phyloP scores from a whole-genome alignment of 2,888 invertebrate species.

The Ptychoptera contaminata region DNA sequence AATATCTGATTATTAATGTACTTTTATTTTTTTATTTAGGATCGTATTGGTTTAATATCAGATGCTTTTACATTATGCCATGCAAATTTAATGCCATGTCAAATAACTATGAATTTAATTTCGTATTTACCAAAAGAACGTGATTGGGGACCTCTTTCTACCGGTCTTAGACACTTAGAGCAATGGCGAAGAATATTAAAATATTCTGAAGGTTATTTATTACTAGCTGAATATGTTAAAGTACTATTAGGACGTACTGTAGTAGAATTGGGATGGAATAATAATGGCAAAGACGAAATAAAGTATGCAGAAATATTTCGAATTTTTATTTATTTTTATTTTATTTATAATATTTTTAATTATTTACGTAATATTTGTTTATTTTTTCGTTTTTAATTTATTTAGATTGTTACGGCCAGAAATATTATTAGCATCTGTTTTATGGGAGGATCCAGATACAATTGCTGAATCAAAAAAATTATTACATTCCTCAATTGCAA shows the following conservation, averaged over 20 bases:
- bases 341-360: background rate
- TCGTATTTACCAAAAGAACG: constrained; percentile 28
- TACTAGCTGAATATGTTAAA: constrained; percentile 30
- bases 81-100: constrained; percentile 29
- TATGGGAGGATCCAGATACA: constrained; percentile 30
- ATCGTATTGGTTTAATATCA: constrained; percentile 29
- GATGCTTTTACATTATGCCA: constrained; percentile 31
- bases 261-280: constrained; percentile 25
- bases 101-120: constrained; percentile 29
- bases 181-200: constrained; percentile 32
- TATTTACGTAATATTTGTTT: background rate
- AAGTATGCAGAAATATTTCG: constrained; percentile 17
- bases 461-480: constrained; percentile 27
- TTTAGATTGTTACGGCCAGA: constrained; percentile 27
- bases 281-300: constrained; percentile 25
- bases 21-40: constrained; percentile 14
- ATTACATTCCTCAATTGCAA: constrained; percentile 25
- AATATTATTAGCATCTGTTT: constrained; percentile 25
- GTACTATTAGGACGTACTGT: constrained; percentile 25
- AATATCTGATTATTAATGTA: background rate
- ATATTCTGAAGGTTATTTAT: constrained; percentile 30
- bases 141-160: constrained; percentile 28
- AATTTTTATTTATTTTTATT: background rate
- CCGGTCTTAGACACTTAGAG: constrained; percentile 26
- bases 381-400: constrained; percentile 1